A percentile compares a stretch with the other conserved stretches of the same genome.
Conservation (phyloP, 1,140 invertebrate genomes). For the Solenopsis invicta region DNA sequence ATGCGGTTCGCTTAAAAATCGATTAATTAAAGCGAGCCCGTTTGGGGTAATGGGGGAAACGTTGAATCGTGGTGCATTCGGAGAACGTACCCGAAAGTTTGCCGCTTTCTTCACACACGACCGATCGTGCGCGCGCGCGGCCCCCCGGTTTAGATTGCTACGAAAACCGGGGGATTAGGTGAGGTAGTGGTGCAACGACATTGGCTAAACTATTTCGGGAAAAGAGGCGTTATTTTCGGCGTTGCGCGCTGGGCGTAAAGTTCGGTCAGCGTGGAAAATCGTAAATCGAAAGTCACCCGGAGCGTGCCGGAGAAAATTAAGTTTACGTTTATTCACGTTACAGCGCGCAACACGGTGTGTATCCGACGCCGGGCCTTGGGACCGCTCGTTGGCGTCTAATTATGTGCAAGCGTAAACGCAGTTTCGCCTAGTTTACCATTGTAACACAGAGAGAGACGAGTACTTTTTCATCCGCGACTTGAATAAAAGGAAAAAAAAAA, state of each 20-base stretch:
- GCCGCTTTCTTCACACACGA: slow-evolving; percentile 39
- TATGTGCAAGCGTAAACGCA: slow-evolving; percentile 8
- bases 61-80: slow-evolving; percentile 3
- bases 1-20: slow-evolving; percentile 36
- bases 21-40: slow-evolving; percentile 2
- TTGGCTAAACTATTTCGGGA: slow-evolving; percentile 56
- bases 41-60: neutral
- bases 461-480: neutral
- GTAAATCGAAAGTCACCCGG: slow-evolving; percentile 71
- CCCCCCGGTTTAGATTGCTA: neutral
- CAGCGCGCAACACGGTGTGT: slow-evolving; percentile 43
- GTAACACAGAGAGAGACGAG: neutral
- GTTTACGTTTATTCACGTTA: slow-evolving; percentile 67
- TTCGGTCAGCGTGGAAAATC: slow-evolving; percentile 76
- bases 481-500: slow-evolving; percentile 1
- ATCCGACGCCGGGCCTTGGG: slow-evolving; percentile 18
- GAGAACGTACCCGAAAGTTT: neutral
- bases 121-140: neutral
- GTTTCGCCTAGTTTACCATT: neutral
- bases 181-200: slow-evolving; percentile 29
- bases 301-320: slow-evolving; percentile 69
- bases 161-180: slow-evolving; percentile 30
- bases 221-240: slow-evolving; percentile 56
- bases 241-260: slow-evolving; percentile 44
- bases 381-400: slow-evolving; percentile 24